Base-by-base conservation (phyloP, 2,888 invertebrate species). In the Mellilla xanthometata region DNA sequence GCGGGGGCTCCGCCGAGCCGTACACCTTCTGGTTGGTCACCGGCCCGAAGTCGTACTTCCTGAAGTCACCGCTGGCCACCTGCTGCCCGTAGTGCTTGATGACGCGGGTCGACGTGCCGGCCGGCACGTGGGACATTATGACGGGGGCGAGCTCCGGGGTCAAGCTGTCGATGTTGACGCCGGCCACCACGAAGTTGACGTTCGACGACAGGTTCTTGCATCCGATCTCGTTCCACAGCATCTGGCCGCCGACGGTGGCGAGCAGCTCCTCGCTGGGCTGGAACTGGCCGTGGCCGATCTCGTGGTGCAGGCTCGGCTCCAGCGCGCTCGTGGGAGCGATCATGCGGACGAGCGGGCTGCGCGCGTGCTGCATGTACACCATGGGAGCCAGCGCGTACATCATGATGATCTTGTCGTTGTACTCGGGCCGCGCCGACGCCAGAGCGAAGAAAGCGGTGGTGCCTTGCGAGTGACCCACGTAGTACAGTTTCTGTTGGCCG, bases 101-200 rank as follows among this genome's bases (percentile, higher is more conserved):
- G 57, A 91, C 90, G 49, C 86, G 80, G 0, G 81, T 75, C 0
- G 93, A 92, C 0, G 88, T 84, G 2, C 93, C 93, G 3, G 92
- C 91, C 0, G 93, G 92, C 29, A 87, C 65, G 65, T 92, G 91
- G 9, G 66, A 72, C 38, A 91, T 65, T 50, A 93, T 91, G 1
- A 90, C 86, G 2, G 91, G 90, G n/a, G 92, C 64, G 39, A 90
- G 71, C 3, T 85, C 85, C 43, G 75, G 65, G 56, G 93, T 92
- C 54, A 93, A 70, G 60, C 91, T 88, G 7, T 86, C 75, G 1
- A 84, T 74, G 78, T 92, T 91, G 33, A 89, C 81, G 15, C 95
- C 95, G 26, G 91, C 85, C 46, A 93, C 77, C 11, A 93, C 77
- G 68, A 93, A 93, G 56, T 94, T 78, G 6, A 92, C 63, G 66